Percentiles rank a stretch among this genome's conserved stretches.
Evolutionary conservation across 1,140 invertebrate species (phyloP).

Genomic region (Diachasma alloeum): DNA sequence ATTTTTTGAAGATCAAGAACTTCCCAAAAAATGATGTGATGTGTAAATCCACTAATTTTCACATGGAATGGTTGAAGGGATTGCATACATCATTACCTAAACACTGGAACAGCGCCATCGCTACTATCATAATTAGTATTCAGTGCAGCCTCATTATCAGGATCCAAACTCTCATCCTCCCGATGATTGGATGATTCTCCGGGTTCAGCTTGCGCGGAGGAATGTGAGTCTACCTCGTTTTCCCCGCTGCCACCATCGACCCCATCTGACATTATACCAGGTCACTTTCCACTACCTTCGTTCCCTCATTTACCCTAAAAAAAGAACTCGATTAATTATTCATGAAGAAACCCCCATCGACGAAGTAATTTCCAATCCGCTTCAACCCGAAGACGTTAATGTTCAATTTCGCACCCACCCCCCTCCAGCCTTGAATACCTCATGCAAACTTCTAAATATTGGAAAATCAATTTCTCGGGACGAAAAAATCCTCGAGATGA

Average conservation of each 20-base stretch:
- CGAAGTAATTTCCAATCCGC: neutral
- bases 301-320: slow-evolving; percentile 52
- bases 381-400: neutral
- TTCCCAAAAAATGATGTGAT: too few relatives aligned
- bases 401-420: neutral
- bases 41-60: neutral
- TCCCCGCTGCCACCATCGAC: slow-evolving; percentile 61
- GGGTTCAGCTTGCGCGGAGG: slow-evolving; percentile 54
- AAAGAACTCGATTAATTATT: slow-evolving; percentile 14
- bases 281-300: slow-evolving; percentile 44
- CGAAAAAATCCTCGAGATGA: too few relatives aligned
- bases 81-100: slow-evolving; percentile 47
- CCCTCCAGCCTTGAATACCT: too few relatives aligned
- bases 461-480: too few relatives aligned
- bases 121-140: slow-evolving; percentile 72
- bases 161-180: slow-evolving; percentile 58
- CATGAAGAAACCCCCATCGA: neutral
- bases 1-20: too few relatives aligned
- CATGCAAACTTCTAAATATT: too few relatives aligned
- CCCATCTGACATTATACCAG: slow-evolving; percentile 63
- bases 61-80: neutral
- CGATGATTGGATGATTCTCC: slow-evolving; percentile 57
- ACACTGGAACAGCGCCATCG: slow-evolving; percentile 66
- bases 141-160: slow-evolving; percentile 63
- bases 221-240: slow-evolving; percentile 65